Conservation (phyloP, 2,888 invertebrate species). For the Dasysyrphus tricinctus region DNA sequence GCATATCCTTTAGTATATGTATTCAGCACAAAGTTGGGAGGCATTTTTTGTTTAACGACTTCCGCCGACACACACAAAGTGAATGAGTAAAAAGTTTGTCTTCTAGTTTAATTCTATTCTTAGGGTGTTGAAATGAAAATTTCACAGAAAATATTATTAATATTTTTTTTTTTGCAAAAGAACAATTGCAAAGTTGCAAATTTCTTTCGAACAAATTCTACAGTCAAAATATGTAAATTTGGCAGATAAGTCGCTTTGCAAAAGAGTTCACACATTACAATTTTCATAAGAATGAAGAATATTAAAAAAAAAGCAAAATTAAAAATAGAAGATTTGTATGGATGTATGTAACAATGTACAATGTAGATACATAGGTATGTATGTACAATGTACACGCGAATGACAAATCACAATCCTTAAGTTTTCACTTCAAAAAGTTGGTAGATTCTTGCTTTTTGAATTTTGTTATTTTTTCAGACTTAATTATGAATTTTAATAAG, state of each 20-base stretch:
- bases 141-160: constrained; percentile 18
- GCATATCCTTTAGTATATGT: background rate
- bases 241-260: background rate
- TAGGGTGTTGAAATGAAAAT: constrained; percentile 36
- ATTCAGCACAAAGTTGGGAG: constrained; percentile 28
- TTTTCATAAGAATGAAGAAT: background rate
- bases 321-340: background rate
- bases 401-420: background rate
- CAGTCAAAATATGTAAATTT: constrained; percentile 18
- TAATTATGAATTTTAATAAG: too few species aligned
- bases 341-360: background rate
- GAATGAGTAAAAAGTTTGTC: constrained; percentile 50
- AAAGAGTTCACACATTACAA: background rate
- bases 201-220: constrained; percentile 17
- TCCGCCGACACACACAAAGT: constrained; percentile 39
- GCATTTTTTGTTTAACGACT: constrained; percentile 53
- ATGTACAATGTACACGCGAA: background rate
- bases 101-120: constrained; percentile 6
- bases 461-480: too few species aligned
- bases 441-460: too few species aligned
- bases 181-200: constrained; percentile 12
- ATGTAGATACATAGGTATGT: background rate
- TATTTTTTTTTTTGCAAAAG: background rate
- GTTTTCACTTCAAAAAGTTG: constrained; percentile 1
- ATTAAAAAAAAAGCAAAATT: background rate